Conservation (phyloP, 2,797 vertebrate genomes). For the Siniperca scherzeri region DNA sequence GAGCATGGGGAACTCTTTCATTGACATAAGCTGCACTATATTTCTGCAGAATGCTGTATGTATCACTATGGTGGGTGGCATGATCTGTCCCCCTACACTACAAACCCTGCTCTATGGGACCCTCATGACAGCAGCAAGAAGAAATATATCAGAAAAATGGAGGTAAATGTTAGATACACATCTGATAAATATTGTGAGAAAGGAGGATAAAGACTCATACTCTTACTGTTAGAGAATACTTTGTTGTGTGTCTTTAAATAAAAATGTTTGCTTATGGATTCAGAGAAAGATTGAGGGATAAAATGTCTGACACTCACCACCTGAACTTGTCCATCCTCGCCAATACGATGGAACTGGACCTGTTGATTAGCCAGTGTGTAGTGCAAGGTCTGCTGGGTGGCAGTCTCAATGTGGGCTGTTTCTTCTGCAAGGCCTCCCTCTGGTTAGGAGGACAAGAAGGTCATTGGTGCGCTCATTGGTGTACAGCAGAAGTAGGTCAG, state of each 20-base stretch:
- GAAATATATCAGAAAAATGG: neutral
- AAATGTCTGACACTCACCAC: slow-evolving; percentile 89
- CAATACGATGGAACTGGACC: slow-evolving; percentile 98
- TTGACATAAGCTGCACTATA: slow-evolving; percentile 35
- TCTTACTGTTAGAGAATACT: neutral
- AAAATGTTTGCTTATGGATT: neutral
- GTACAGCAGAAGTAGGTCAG: slow-evolving; percentile 24
- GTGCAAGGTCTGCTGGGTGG: slow-evolving; percentile 94
- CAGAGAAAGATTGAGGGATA: neutral
- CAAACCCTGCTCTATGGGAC: slow-evolving; percentile 18
- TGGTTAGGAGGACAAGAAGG: slow-evolving; percentile 74
- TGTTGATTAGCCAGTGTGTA: slow-evolving; percentile 93
- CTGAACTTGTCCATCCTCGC: slow-evolving; percentile 98
- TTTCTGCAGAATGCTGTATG: slow-evolving; percentile 31
- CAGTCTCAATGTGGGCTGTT: slow-evolving; percentile 87
- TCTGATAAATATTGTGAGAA: neutral
- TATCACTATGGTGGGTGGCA: slow-evolving; percentile 35
- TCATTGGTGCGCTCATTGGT: slow-evolving; percentile 9
- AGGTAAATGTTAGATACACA: neutral
- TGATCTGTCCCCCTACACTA: slow-evolving; percentile 10
- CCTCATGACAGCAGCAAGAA: neutral
- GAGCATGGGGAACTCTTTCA: slow-evolving; percentile 29
- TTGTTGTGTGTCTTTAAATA: neutral
- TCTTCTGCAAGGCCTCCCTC: slow-evolving; percentile 90
- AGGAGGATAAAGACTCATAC: neutral